Evolutionary conservation across 2,113 vertebrate species (phyloP).

Genomic region (Ailurus styani): DNA sequence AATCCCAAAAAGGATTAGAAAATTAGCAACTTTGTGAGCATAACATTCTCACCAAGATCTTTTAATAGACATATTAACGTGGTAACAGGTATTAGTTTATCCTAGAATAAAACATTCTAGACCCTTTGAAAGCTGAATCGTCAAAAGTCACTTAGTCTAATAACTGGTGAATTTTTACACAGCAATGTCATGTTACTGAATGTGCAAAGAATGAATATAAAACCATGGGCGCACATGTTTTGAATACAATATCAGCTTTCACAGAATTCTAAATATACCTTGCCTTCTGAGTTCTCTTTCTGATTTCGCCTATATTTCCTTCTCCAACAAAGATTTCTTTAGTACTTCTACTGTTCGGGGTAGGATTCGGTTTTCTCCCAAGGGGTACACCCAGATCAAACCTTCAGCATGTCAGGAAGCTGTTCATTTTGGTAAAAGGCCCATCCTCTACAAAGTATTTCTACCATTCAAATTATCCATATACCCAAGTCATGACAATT

Average conservation of each 20-base stretch:
- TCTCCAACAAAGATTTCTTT: neutral
- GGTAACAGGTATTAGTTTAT: neutral
- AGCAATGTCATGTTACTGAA: neutral
- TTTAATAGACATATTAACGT: neutral
- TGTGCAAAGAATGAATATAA: neutral
- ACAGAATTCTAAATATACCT: slow-evolving; percentile 10
- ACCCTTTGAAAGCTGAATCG: neutral
- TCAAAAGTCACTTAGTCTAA: neutral
- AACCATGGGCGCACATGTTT: neutral
- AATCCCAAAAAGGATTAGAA: neutral
- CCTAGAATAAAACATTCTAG: neutral
- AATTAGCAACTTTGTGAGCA: neutral
- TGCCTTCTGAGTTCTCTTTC: neutral
- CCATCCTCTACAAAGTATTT: neutral
- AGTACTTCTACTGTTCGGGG: neutral
- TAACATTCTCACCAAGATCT: neutral
- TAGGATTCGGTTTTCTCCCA: slow-evolving; percentile 4
- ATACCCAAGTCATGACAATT: neutral
- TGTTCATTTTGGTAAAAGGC: neutral
- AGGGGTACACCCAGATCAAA: neutral
- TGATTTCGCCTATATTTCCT: neutral
- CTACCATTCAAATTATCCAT: neutral
- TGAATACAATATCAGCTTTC: neutral
- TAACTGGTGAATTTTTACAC: neutral
- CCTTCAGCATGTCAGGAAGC: neutral